phyloP scores from a whole-genome alignment of 2,113 vertebrate genomes.

The Calcarius ornatus region DNA sequence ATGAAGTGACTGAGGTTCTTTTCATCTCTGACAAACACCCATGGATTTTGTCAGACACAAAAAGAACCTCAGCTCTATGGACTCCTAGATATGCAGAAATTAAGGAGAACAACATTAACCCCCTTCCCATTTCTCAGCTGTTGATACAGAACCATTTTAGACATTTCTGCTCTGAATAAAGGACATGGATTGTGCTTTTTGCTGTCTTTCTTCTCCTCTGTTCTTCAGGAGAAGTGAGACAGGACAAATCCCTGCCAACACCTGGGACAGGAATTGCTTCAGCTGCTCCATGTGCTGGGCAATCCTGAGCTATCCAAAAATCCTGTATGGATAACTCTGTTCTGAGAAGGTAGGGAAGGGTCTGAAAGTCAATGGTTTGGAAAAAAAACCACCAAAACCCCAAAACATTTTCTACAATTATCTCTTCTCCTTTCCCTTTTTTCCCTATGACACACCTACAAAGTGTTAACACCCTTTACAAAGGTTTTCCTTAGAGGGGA shows the following conservation, averaged over 20 bases:
- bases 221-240: neutral
- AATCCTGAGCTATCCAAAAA: neutral
- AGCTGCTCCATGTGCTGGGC: neutral
- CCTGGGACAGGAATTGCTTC: neutral
- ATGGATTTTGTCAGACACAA: neutral
- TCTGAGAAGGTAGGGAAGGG: neutral
- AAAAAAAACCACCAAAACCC: too few relatives aligned
- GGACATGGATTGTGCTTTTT: neutral
- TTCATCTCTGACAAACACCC: neutral
- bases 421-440: too few relatives aligned
- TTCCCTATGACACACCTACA: neutral
- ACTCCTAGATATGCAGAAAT: neutral
- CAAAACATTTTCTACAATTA: neutral
- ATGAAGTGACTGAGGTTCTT: too few relatives aligned
- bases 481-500: neutral
- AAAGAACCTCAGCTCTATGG: neutral
- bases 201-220: neutral
- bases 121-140: neutral
- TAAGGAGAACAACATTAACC: neutral
- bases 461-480: accelerated
- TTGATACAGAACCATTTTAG: neutral
- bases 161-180: neutral
- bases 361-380: neutral
- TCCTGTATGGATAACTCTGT: neutral
- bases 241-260: neutral